Conservation (phyloP, 2,113 vertebrate genomes). For the Aspiorhynchus laticeps region DNA sequence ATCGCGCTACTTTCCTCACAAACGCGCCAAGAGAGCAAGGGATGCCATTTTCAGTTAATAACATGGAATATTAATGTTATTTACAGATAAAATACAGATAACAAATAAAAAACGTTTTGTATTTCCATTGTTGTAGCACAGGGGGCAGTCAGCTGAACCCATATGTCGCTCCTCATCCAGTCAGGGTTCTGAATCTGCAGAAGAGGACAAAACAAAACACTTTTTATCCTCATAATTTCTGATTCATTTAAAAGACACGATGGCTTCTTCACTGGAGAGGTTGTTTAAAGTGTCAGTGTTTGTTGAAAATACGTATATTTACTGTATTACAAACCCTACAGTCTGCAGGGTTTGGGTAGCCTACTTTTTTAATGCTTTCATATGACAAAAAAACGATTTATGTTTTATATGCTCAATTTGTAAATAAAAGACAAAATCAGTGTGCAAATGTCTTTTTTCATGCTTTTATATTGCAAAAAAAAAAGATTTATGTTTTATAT, state of each 20-base stretch:
- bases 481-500: too few relatives aligned
- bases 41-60: background rate
- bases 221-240: background rate
- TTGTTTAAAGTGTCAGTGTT: background rate
- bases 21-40: background rate
- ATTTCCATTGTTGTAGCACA: background rate
- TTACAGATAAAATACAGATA: background rate
- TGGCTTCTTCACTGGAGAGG: background rate
- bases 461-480: too few relatives aligned
- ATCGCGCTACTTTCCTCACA: background rate
- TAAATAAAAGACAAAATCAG: background rate
- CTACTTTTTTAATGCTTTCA: background rate
- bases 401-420: background rate
- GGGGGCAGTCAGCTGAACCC: conserved; percentile 9
- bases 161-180: background rate
- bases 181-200: background rate
- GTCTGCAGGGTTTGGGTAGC: background rate
- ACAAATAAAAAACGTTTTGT: background rate
- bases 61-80: background rate
- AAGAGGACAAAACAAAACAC: background rate
- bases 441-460: too few relatives aligned
- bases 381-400: background rate
- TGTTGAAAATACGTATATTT: background rate
- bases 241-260: background rate
- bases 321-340: background rate